These are phyloP conservation scores for Battus philenor DNA, from an alignment of 1,140 invertebrate genomes.

Conservation along the genomic window DNA sequence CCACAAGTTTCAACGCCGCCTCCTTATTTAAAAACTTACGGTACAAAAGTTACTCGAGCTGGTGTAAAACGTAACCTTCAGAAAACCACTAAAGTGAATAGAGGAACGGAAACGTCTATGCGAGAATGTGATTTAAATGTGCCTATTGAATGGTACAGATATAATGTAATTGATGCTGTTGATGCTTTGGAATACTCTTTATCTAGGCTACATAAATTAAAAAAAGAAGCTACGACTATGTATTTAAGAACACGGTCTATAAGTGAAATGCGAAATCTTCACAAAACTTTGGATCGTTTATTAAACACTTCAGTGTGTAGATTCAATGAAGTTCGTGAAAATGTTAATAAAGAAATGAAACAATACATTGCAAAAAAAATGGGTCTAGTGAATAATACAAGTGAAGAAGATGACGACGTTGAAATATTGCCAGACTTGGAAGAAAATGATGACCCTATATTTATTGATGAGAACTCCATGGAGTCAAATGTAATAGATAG, in stretches of 20 bases:
- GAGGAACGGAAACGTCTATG: constrained; percentile 19
- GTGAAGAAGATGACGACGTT: constrained; percentile 55
- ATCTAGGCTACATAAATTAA: constrained; percentile 53
- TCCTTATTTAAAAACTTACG: constrained; percentile 9
- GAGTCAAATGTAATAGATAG: constrained; percentile 48
- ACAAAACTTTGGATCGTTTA: constrained; percentile 54
- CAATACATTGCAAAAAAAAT: constrained; percentile 55
- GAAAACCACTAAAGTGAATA: constrained; percentile 28
- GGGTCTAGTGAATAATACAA: constrained; percentile 15
- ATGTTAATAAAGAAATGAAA: constrained; percentile 63
- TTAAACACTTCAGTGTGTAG: constrained; percentile 53
- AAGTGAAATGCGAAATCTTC: constrained; percentile 58
- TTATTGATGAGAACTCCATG: constrained; percentile 72
- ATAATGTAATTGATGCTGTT: constrained; percentile 65
- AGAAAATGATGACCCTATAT: constrained; percentile 67
- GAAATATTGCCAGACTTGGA: constrained; percentile 58
- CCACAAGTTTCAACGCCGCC: constrained; percentile 17
- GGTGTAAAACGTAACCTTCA: constrained; percentile 24
- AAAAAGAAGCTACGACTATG: constrained; percentile 51
- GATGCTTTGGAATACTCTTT: constrained; percentile 68
- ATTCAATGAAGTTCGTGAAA: constrained; percentile 63
- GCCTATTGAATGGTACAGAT: constrained; percentile 70
- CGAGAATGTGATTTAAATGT: constrained; percentile 46
- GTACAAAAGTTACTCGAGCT: background rate
- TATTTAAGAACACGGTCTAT: constrained; percentile 51